Evolutionary conservation across 2,113 vertebrate genomes (phyloP), one percentile per base, ranked within the genome.

Genomic region (Salvelinus namaycush): DNA sequence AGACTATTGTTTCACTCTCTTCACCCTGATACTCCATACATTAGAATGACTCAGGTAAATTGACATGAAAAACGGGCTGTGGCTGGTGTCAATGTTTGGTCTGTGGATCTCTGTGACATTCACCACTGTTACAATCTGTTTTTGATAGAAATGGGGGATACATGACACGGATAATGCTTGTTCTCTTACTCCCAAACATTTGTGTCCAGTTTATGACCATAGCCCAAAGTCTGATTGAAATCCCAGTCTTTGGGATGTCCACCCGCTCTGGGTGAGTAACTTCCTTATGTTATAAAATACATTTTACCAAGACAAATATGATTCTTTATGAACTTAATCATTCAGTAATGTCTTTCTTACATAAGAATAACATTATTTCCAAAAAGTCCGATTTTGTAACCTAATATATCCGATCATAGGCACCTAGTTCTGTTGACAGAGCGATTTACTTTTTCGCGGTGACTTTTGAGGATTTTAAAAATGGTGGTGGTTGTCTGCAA

Each of bases 11-110:
- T 87, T 78, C 69, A 75, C 68, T 54, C 44, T 73, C 70, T 57
- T 76, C 22, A 14, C 34, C 24, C 70, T 34, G 60, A 68, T 65
- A 44, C 34, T 26, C 66, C 11, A 44, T 62, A 64, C 24, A 20
- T 80, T 67, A 70, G 75, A 74, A 74, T 49, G 77, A 66, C 44
- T 71, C 18, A 27, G 68, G 18, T 18, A 78, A 83, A 86, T 75
- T 86, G 88, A 89, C 84, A 26, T 26, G 82, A 89, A 82, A 84
- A 86, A 78, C 0, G 34, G 72, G 74, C 74, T 22, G 26, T 16
- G 48, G 72, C 76, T 74, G 71, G 60, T 77, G 72, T 74, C 72
- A 79, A 51, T 29, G 49, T 66, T 39, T 72, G 68, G 80, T 44
- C 64, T 2, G 34, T 11, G 34, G 75, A 70, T 77, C 67, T 49